phyloP scores from a whole-genome alignment of 2,888 invertebrate genomes.

The Drosophila tripunctata region DNA sequence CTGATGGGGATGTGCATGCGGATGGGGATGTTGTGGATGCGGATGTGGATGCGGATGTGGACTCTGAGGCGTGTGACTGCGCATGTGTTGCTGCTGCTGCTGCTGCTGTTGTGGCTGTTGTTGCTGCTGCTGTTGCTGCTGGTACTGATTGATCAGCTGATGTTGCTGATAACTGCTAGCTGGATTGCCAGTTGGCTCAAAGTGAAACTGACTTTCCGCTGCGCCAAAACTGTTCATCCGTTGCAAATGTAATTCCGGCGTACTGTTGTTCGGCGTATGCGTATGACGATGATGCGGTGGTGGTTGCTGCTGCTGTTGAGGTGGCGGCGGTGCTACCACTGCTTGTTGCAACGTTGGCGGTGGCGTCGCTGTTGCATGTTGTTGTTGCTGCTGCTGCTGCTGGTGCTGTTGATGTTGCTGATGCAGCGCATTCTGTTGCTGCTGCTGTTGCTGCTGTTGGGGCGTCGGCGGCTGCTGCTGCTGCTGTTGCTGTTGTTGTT shows the following conservation, averaged over 20 bases:
- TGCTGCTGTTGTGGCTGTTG: slow-evolving; percentile 70
- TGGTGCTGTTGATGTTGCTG: slow-evolving; percentile 65
- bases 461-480: slow-evolving; percentile 67
- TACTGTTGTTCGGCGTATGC: slow-evolving; percentile 73
- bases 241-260: slow-evolving; percentile 78
- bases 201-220: slow-evolving; percentile 81
- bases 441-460: slow-evolving; percentile 63
- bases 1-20: slow-evolving; percentile 72
- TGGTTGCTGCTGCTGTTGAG: slow-evolving; percentile 53
- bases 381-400: slow-evolving; percentile 38
- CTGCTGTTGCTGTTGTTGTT: slow-evolving; percentile 69
- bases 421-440: slow-evolving; percentile 67
- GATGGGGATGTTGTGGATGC: slow-evolving; percentile 71
- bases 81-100: slow-evolving; percentile 72
- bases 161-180: slow-evolving; percentile 80
- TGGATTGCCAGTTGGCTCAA: slow-evolving; percentile 68
- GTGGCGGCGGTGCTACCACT: slow-evolving; percentile 46
- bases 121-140: slow-evolving; percentile 78
- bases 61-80: slow-evolving; percentile 75
- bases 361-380: slow-evolving; percentile 54
- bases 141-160: slow-evolving; percentile 81
- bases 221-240: slow-evolving; percentile 81
- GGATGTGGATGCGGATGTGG: slow-evolving; percentile 69
- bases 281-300: slow-evolving; percentile 77
- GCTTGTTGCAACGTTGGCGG: slow-evolving; percentile 52